A percentile compares a stretch with the other conserved stretches of the same genome.
Conservation (phyloP, 2,113 vertebrate species). For the Seriola rivoliana region DNA sequence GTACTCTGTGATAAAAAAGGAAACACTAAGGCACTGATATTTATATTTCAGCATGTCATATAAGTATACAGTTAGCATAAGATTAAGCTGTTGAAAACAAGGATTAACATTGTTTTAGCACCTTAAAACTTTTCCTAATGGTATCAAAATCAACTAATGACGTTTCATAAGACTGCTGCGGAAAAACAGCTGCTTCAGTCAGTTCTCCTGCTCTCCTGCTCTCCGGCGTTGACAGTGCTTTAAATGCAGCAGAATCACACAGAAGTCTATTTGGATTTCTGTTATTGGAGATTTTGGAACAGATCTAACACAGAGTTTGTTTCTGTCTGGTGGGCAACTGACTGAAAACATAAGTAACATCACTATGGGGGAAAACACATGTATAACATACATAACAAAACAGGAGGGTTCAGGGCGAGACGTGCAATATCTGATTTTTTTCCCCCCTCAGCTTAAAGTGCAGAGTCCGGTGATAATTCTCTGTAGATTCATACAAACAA, state of each 20-base stretch:
- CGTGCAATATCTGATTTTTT: no score
- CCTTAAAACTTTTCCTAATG: background rate
- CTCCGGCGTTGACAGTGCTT: background rate
- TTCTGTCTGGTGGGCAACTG: background rate
- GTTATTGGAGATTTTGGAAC: background rate
- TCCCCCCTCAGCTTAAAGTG: no score
- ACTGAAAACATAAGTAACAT: background rate
- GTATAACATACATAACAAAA: no score
- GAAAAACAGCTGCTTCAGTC: background rate
- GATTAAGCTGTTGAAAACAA: background rate
- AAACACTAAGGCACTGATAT: background rate
- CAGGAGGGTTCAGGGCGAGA: no score
- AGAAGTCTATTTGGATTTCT: background rate
- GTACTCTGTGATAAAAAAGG: conserved; percentile 20
- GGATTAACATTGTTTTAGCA: background rate
- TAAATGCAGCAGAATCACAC: background rate
- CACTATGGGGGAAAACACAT: no score
- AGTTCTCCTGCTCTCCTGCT: background rate
- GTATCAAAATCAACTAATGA: background rate
- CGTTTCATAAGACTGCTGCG: no score
- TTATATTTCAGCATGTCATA: background rate
- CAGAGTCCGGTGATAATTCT: background rate
- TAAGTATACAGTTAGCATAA: background rate
- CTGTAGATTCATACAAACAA: background rate
- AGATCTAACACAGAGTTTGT: no score